Percentiles rank a stretch among this genome's conserved stretches.
Conservation (phyloP, 2,888 invertebrate species). For the Magallana nippona region DNA sequence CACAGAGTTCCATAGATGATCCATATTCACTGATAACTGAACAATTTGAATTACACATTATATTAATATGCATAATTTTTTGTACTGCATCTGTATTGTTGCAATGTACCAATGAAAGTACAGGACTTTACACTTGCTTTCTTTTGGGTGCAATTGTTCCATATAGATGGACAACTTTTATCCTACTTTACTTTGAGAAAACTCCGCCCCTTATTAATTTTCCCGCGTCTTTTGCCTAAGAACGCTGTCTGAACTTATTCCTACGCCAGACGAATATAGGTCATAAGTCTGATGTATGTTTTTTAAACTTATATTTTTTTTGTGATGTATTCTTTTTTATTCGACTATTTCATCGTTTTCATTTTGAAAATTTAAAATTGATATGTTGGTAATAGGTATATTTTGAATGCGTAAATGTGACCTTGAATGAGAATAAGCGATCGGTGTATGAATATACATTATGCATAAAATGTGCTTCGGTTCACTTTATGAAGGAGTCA, state of each 20-base stretch:
- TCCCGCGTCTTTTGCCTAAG: constrained; percentile 23
- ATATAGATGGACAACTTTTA: no score
- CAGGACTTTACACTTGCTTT: no score
- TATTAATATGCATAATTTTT: no score
- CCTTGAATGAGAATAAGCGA: constrained; percentile 55
- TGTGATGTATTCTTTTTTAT: background rate
- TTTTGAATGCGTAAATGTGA: constrained; percentile 56
- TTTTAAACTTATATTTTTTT: background rate
- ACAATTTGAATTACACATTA: no score
- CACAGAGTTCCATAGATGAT: no score
- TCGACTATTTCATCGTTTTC: background rate
- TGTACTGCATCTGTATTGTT: no score
- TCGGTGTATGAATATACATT: constrained; percentile 62
- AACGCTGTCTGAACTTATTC: background rate
- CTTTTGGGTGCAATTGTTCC: no score
- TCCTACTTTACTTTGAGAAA: background rate
- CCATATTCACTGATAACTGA: no score
- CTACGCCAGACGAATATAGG: constrained; percentile 21
- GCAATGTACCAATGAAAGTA: no score
- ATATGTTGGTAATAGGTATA: background rate
- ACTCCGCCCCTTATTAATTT: constrained; percentile 11
- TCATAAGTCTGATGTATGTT: background rate
- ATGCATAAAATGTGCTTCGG: constrained; percentile 52
- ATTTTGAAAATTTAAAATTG: background rate
- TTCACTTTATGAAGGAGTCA: constrained; percentile 44